Conservation (phyloP, 2,888 invertebrate genomes). For the Rhyacophila evoluta region DNA sequence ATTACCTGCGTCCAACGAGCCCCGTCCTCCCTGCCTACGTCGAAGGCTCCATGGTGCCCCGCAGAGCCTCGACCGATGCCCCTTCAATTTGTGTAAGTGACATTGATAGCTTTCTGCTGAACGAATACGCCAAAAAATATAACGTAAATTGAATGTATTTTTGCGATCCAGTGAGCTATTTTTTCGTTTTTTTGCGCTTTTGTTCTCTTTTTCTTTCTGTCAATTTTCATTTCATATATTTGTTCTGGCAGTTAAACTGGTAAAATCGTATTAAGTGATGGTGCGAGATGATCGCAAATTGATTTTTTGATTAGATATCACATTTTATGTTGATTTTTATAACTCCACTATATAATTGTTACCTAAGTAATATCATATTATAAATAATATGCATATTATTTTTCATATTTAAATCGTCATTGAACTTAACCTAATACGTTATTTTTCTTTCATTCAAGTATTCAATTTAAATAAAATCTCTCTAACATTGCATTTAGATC, state of each 20-base stretch:
- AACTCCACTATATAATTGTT: too few species aligned
- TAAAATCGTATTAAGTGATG: background rate
- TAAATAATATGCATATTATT: too few species aligned
- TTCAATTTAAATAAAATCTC: too few species aligned
- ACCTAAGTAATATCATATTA: too few species aligned
- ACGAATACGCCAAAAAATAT: conserved; percentile 61
- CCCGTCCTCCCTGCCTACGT: background rate
- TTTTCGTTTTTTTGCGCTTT: conserved; percentile 26
- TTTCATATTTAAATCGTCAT: too few species aligned
- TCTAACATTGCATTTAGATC: too few species aligned
- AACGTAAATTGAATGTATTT: conserved; percentile 49
- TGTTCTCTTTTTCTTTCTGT: conserved; percentile 27
- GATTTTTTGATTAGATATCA: conserved; percentile 2
- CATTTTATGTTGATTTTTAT: too few species aligned
- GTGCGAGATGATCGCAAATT: background rate
- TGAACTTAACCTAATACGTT: too few species aligned
- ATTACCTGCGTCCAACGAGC: conserved; percentile 16
- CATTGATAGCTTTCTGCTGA: conserved; percentile 69
- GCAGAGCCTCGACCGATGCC: conserved; percentile 42
- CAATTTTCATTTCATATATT: conserved; percentile 27
- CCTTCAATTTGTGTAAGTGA: conserved; percentile 71
- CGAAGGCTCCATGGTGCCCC: conserved; percentile 5
- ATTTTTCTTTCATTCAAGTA: too few species aligned
- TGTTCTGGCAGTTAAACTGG: conserved; percentile 19
- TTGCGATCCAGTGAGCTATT: conserved; percentile 32